Conservation (phyloP, 2,888 invertebrate genomes). For the Dromius quadrimaculatus region DNA sequence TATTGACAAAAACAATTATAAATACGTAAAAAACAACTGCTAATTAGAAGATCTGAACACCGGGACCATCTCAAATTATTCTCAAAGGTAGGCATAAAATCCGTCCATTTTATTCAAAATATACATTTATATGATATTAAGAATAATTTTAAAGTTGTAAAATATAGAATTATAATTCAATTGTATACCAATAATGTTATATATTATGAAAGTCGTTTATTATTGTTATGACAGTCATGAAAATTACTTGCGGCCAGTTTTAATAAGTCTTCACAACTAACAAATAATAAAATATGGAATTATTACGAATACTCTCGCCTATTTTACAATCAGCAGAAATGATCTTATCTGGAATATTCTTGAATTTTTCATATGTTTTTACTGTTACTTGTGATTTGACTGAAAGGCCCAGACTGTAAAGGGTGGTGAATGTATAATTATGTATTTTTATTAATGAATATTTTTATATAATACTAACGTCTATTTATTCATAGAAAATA, state of each 20-base stretch:
- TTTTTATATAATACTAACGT: constrained; percentile 46
- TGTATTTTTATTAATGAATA: constrained; percentile 50
- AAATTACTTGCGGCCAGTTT: constrained; percentile 25
- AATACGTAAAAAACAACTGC: no score
- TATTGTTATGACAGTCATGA: constrained; percentile 36
- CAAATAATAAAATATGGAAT: constrained; percentile 18
- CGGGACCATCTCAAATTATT: no score
- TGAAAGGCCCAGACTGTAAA: constrained; percentile 42
- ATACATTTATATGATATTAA: constrained; percentile 25
- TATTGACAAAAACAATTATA: no score
- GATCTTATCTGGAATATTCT: background rate
- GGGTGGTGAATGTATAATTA: constrained; percentile 51
- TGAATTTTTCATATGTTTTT: constrained; percentile 1
- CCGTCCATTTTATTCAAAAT: constrained; percentile 30
- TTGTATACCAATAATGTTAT: constrained; percentile 48
- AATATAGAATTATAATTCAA: constrained; percentile 39
- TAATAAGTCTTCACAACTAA: constrained; percentile 38
- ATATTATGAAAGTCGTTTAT: constrained; percentile 48
- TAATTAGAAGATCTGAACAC: no score
- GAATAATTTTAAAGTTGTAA: constrained; percentile 39
- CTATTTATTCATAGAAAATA: constrained; percentile 45
- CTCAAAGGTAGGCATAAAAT: constrained; percentile 14
- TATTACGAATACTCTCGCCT: constrained; percentile 8
- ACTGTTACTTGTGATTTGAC: constrained; percentile 15
- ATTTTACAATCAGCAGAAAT: background rate